phyloP scores from a whole-genome alignment of 2,888 invertebrate genomes.

The Cancer borealis region DNA sequence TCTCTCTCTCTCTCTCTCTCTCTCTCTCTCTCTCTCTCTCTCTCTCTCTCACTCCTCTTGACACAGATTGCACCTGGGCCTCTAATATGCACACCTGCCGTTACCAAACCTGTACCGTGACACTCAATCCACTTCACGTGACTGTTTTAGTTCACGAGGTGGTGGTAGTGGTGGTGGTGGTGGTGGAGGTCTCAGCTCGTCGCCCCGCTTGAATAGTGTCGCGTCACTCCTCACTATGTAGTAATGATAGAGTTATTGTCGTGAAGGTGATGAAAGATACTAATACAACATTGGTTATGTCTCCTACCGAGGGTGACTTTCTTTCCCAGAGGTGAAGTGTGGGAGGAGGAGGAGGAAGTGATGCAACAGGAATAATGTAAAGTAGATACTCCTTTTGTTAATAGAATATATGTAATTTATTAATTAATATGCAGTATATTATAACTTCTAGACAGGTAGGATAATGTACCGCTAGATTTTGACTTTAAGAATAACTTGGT shows the following conservation, averaged over 20 bases:
- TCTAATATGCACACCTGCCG: neutral
- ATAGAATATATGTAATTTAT: too few relatives aligned
- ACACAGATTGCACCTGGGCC: neutral
- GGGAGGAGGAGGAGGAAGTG: neutral
- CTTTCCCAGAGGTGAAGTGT: neutral
- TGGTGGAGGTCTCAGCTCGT: too few relatives aligned
- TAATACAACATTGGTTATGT: neutral
- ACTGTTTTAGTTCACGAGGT: neutral
- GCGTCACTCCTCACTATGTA: neutral
- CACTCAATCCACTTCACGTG: neutral
- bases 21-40: neutral
- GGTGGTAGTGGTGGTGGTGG: neutral
- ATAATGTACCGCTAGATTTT: too few relatives aligned
- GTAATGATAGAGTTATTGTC: constrained; percentile 17
- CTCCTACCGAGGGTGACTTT: neutral
- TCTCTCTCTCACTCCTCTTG: neutral
- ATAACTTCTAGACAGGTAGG: too few relatives aligned
- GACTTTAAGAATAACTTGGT: too few relatives aligned
- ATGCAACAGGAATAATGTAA: neutral
- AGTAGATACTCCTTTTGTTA: too few relatives aligned
- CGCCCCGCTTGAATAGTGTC: neutral
- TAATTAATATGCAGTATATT: too few relatives aligned
- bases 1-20: neutral
- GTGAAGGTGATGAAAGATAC: neutral
- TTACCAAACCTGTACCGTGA: neutral